Evolutionary conservation across 2,797 vertebrate genomes (phyloP), one percentile per base, ranked within the genome.

Genomic region (Microctenopoma lineatum): DNA sequence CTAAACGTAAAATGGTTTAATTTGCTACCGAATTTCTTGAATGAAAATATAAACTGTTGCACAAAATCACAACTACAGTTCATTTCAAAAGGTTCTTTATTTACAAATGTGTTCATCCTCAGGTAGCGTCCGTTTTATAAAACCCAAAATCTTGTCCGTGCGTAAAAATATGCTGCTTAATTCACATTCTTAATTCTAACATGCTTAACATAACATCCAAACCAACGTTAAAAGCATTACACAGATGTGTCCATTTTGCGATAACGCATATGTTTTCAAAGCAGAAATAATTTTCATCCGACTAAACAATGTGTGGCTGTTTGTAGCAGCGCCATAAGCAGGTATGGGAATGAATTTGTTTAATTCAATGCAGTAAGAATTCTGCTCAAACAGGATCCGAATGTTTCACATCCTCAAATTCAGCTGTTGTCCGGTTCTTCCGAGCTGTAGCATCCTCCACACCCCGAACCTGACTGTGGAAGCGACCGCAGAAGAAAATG

Each of bases 21-120:
- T 2, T 11, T 0, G 2, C 3, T 21, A 26, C 39, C 18, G 41
- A 44, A 44, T 16, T 60, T 63, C 5, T 32, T 41, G 10, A 27
- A 8, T 51, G 29, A 60, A 60, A 56, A 70, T 39, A 51, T 14
- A 8, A 61, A 75, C 74, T 12, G 10, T 54, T 26, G 39, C 21
- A 64, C 62, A 75, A 53, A 6, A 56, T 77, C 4, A 12, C n/a
- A 15, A 21, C 5, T 26, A 14, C 7, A 39, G 4, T 3, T 59
- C 1, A 46, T 67, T 70, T 36, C 21, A 52, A 68, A 70, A 79
- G 21, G 0, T 50, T 57, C 21, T 87, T 87, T 85, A 88, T 88
- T 88, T 66, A 71, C 55, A 83, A 75, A 73, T 47, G 42, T 52
- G 51, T 55, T 52, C 1, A 59, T 55, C 51, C 66, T 44, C 36